Base-by-base conservation (phyloP, 2,888 invertebrate species). In the Microplitis manilae region DNA sequence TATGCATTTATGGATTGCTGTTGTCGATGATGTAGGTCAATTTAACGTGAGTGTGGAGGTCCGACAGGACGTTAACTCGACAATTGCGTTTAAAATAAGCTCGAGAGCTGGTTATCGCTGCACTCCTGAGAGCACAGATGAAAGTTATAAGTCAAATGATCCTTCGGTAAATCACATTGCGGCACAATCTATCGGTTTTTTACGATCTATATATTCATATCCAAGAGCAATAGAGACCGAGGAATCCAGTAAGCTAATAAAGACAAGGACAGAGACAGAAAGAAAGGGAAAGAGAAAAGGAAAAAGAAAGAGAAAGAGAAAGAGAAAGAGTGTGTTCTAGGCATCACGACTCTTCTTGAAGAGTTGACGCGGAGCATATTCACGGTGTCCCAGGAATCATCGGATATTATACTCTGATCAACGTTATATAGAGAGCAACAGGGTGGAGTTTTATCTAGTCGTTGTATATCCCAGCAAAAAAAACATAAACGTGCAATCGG, bases 101-200 rank as follows among this genome's bases (percentile, higher is more conserved):
- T 50, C 30, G 30, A 30, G 30, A 30, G 30, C 13, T 13, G 50
- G 50, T 50, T 50, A 50, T 50, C 50, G 50, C 9, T 50, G 13
- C 50, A 50, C 50, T 50, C 9, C 50, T 50, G 5, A 50, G 9
- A 50, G 50, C 38, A 67, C 65, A 50, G 65, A 73, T 73, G 73
- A 73, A 73, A 73, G 73, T 73, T 73, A 59, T 67, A 64, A 73
- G 41, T 50, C 65, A 67, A 65, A 65, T 65, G 67, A 67, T 73
- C 73, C 73, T 67, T 73, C 73, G 73, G 73, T 73, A 73, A 67
- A 73, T 73, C 73, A 73, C 73, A 73, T 73, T 67, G 73, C 67
- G 73, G 67, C 73, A 73, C 65, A 73, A 73, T 73, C 64, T 67
- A 64, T 73, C 50, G 50, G 2, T 50, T 50, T 50, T 50, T 13